A percentile compares a stretch with the other conserved stretches of the same genome.
Conservation (phyloP, 2,888 invertebrate genomes). For the Deilephila elpenor region DNA sequence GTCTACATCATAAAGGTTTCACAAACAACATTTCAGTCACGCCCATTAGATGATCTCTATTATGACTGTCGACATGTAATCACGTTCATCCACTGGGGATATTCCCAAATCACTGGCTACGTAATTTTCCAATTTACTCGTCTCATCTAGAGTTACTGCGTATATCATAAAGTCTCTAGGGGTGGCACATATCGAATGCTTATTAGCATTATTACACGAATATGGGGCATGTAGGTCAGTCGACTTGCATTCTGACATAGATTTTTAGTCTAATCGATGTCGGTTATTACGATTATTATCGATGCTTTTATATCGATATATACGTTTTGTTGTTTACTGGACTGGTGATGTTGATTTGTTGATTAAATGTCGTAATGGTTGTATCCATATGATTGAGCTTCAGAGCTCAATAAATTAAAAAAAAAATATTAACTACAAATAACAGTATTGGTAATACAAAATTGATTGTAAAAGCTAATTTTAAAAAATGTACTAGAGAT, state of each 20-base stretch:
- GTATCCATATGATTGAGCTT: no score
- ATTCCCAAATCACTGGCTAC: constrained; percentile 18
- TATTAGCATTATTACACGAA: background rate
- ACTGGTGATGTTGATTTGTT: background rate
- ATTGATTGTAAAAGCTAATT: no score
- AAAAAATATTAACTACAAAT: no score
- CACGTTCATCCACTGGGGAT: background rate
- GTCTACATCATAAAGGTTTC: no score
- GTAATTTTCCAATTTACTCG: constrained; percentile 10
- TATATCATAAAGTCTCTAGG: constrained; percentile 22
- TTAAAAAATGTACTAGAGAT: no score
- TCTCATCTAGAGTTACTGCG: background rate
- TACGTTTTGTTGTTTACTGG: background rate
- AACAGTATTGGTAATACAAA: no score
- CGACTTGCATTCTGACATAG: background rate
- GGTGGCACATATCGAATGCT: constrained; percentile 1
- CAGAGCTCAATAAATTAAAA: no score
- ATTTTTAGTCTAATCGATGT: background rate
- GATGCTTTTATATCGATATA: no score
- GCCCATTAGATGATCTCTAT: no score
- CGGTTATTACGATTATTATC: no score
- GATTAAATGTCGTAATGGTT: no score
- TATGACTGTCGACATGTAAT: constrained; percentile 6
- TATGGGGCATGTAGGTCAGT: background rate
- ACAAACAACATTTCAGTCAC: no score